A percentile compares a stretch with the other conserved stretches of the same genome.
phyloP scores from a whole-genome alignment of 2,888 invertebrate genomes.

The Ypsolopha scabrella region DNA sequence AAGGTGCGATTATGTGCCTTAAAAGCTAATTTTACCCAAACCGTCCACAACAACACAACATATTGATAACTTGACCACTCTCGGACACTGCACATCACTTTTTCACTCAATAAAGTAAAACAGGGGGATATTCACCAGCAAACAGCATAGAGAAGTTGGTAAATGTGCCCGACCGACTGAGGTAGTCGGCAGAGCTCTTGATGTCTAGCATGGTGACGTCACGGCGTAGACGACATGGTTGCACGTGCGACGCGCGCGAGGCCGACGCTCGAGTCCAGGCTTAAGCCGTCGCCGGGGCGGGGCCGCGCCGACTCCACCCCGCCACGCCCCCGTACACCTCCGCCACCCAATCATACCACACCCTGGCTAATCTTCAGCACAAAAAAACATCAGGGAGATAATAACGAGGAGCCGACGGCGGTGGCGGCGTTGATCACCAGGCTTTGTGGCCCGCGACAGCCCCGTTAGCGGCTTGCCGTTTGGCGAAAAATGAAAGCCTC shows the following conservation, averaged over 20 bases:
- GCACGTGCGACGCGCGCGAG: slow-evolving; percentile 35
- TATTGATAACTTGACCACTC: neutral
- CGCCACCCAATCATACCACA: slow-evolving; percentile 55
- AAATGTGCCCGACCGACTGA: slow-evolving; percentile 90
- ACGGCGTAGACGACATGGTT: slow-evolving; percentile 33
- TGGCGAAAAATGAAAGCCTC: slow-evolving; percentile 50
- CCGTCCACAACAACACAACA: too few species aligned
- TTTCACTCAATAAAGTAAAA: slow-evolving; percentile 23
- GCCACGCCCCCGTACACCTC: slow-evolving; percentile 32
- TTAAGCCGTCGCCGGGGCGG: slow-evolving; percentile 14
- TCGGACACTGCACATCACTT: slow-evolving; percentile 22
- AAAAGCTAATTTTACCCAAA: too few species aligned
- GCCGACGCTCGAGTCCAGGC: slow-evolving; percentile 11
- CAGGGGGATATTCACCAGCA: slow-evolving; percentile 78
- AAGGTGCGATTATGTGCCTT: too few species aligned
- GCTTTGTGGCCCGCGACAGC: slow-evolving; percentile 59
- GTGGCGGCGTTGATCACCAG: slow-evolving; percentile 51
- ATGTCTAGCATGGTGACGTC: slow-evolving; percentile 84
- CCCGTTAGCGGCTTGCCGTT: slow-evolving; percentile 46
- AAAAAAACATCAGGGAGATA: slow-evolving; percentile 68
- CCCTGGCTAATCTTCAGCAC: slow-evolving; percentile 65
- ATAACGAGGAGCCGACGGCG: slow-evolving; percentile 38
- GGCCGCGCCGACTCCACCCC: slow-evolving; percentile 11
- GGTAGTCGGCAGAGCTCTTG: slow-evolving; percentile 91
- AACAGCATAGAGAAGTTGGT: slow-evolving; percentile 96